phyloP scores from a whole-genome alignment of 2,113 vertebrate genomes.

The Nesospiza acunhae region DNA sequence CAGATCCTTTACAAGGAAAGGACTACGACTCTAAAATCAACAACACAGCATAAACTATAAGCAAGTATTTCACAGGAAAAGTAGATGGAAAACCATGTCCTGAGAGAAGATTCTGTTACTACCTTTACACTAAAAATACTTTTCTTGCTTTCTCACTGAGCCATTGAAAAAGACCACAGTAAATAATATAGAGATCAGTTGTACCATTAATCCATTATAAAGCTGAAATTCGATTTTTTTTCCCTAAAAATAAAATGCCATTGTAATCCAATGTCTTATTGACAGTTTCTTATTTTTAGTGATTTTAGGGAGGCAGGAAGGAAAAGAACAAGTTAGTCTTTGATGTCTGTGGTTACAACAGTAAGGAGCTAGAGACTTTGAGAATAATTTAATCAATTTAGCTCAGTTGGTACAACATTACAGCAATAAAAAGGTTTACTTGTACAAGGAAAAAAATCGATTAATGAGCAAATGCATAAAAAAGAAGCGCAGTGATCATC shows the following conservation, averaged over 20 bases:
- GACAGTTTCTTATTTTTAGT: conserved; percentile 72
- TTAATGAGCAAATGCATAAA: conserved; percentile 56
- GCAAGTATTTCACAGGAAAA: neutral
- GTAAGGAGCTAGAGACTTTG: neutral
- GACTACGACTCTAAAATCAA: neutral
- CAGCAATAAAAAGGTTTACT: conserved; percentile 26
- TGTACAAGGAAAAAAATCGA: conserved; percentile 39
- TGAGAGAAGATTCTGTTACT: neutral
- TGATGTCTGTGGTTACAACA: conserved; percentile 42
- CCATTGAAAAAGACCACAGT: neutral
- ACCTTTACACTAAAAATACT: neutral
- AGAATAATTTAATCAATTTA: conserved; percentile 66
- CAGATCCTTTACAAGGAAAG: neutral
- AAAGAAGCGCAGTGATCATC: neutral
- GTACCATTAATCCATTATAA: conserved; percentile 63
- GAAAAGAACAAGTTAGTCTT: conserved; percentile 31
- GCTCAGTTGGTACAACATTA: conserved; percentile 36
- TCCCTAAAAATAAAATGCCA: conserved; percentile 51
- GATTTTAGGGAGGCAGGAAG: conserved; percentile 48
- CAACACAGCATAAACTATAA: neutral
- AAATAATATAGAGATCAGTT: neutral
- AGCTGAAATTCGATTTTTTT: conserved; percentile 20
- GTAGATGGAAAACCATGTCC: neutral
- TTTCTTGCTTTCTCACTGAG: conserved; percentile 15
- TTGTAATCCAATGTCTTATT: conserved; percentile 45